Evolutionary conservation across 2,797 vertebrate species (phyloP).

Genomic region (Nannoperca australis): DNA sequence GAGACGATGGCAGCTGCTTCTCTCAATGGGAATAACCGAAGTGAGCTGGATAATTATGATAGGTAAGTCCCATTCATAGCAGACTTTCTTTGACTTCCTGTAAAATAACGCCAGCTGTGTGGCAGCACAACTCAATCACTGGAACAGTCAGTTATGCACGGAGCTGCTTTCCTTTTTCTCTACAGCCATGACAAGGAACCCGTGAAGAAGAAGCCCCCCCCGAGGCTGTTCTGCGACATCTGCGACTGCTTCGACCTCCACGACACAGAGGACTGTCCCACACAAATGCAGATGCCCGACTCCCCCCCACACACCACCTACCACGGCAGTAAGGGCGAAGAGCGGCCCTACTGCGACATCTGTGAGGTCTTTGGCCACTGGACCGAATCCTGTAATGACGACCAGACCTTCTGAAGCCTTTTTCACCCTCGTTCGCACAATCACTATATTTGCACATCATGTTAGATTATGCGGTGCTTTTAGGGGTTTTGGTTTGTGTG

Average conservation of each 20-base stretch:
- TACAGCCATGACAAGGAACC: slow-evolving; percentile 77
- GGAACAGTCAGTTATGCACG: background rate
- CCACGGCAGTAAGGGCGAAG: slow-evolving; percentile 91
- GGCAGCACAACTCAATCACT: background rate
- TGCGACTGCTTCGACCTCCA: slow-evolving; percentile 98
- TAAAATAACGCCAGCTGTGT: background rate
- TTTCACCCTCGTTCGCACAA: slow-evolving; percentile 61
- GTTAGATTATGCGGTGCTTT: slow-evolving; percentile 63
- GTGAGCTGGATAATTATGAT: slow-evolving; percentile 89
- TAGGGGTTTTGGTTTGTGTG: slow-evolving; percentile 59
- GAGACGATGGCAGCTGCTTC: slow-evolving; percentile 94
- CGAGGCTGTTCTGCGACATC: slow-evolving; percentile 97
- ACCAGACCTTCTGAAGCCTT: slow-evolving; percentile 93
- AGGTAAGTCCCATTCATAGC: slow-evolving; percentile 77
- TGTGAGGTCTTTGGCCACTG: slow-evolving; percentile 98
- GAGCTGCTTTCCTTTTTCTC: background rate
- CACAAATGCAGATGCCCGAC: slow-evolving; percentile 91
- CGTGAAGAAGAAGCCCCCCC: slow-evolving; percentile 91
- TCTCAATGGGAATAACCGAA: slow-evolving; percentile 92
- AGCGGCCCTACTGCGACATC: slow-evolving; percentile 95
- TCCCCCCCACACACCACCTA: slow-evolving; percentile 93
- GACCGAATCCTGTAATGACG: slow-evolving; percentile 93
- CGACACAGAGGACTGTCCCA: slow-evolving; percentile 97
- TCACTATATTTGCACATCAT: slow-evolving; percentile 78
- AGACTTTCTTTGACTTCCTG: background rate